phyloP scores from a whole-genome alignment of 2,797 vertebrate species.

The Cichlasoma orientale region DNA sequence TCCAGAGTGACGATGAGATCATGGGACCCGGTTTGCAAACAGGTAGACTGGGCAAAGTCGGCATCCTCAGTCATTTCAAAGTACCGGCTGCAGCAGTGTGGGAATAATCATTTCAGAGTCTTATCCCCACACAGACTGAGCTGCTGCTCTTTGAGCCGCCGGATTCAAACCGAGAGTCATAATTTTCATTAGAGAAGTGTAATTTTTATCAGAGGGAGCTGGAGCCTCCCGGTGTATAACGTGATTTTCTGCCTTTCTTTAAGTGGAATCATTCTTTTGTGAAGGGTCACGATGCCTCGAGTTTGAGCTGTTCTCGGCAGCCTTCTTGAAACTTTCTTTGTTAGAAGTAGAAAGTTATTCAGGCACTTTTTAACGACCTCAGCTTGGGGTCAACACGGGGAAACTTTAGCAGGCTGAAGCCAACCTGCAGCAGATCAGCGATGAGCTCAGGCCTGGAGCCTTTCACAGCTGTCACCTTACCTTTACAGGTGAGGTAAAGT shows the following conservation, averaged over 20 bases:
- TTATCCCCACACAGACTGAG: background rate
- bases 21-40: background rate
- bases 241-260: background rate
- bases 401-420: background rate
- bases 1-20: background rate
- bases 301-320: conserved; percentile 8
- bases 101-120: background rate
- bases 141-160: background rate
- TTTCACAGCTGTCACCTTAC: background rate
- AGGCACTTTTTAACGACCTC: background rate
- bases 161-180: background rate
- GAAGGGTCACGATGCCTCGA: background rate
- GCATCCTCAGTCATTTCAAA: background rate
- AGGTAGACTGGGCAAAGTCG: too few species aligned
- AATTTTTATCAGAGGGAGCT: conserved; percentile 3
- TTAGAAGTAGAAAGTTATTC: conserved; percentile 11
- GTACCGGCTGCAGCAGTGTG: background rate
- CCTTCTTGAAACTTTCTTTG: conserved; percentile 7
- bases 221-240: background rate
- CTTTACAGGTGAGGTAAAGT: background rate
- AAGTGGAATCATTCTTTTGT: background rate
- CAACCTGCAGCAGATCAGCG: background rate
- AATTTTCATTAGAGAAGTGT: background rate
- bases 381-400: background rate
- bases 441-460: too few species aligned